phyloP scores from a whole-genome alignment of 2,888 invertebrate genomes.

The Drosophila cognata region DNA sequence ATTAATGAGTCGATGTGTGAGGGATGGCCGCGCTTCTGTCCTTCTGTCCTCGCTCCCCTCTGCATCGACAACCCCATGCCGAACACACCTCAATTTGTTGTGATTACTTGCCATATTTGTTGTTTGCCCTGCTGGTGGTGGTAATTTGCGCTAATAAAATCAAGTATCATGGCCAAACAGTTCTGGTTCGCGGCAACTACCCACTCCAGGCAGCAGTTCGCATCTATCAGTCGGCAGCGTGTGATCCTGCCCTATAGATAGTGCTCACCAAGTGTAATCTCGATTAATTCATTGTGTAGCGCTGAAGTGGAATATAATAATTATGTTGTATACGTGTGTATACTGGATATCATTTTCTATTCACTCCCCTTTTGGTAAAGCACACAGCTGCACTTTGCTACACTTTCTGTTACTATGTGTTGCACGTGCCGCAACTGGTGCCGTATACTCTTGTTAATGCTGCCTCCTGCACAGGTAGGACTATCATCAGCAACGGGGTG shows the following conservation, averaged over 20 bases:
- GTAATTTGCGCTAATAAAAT: conserved; percentile 82
- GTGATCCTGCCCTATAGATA: conserved; percentile 66
- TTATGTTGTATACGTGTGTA: conserved; percentile 63
- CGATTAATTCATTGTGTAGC: conserved; percentile 74
- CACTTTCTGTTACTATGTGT: conserved; percentile 67
- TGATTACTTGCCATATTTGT: conserved; percentile 70
- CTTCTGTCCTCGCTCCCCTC: conserved; percentile 1
- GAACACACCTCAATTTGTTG: conserved; percentile 73
- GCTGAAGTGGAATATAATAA: conserved; percentile 82
- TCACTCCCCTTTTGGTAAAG: conserved; percentile 14
- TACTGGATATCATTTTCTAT: conserved; percentile 41
- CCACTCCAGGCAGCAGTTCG: background rate
- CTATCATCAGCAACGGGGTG: conserved; percentile 59
- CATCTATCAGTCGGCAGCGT: conserved; percentile 40
- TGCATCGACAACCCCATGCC: conserved; percentile 11
- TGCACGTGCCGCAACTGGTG: conserved; percentile 72
- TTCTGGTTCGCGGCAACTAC: conserved; percentile 13
- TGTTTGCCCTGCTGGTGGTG: conserved; percentile 67
- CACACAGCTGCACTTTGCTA: conserved; percentile 77
- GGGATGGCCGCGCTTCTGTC: conserved; percentile 39
- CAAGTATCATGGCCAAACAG: conserved; percentile 77
- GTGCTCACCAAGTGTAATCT: conserved; percentile 77
- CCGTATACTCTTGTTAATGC: conserved; percentile 36
- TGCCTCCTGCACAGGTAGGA: conserved; percentile 61
- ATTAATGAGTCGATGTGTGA: conserved; percentile 74